These are phyloP conservation scores for Sebastes wilsoni DNA, from an alignment of 2,797 vertebrate species.

Conservation along the genomic window DNA sequence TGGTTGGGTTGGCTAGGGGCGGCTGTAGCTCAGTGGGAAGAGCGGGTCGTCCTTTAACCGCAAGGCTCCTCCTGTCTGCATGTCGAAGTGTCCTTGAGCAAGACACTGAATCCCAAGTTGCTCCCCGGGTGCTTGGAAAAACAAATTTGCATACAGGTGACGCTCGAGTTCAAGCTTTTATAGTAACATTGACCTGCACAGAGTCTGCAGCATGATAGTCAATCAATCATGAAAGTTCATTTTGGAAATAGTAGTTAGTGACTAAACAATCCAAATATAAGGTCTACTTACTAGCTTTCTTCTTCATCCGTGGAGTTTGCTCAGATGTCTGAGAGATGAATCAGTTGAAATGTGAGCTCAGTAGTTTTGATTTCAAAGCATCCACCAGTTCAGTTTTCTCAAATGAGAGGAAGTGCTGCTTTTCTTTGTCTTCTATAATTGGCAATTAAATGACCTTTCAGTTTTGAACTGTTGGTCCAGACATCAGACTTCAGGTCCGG, in stretches of 20 bases:
- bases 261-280: background rate
- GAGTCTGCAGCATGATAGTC: background rate
- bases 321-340: conserved; percentile 9
- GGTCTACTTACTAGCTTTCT: background rate
- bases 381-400: background rate
- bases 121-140: no score
- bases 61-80: no score
- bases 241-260: background rate
- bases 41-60: no score
- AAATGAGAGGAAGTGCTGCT: background rate
- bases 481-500: conserved; percentile 1
- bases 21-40: no score
- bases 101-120: no score
- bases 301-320: background rate
- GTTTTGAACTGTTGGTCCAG: conserved; percentile 5
- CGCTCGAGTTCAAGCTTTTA: background rate
- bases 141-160: no score
- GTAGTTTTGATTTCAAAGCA: background rate
- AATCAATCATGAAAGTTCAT: background rate
- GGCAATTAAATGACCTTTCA: conserved; percentile 5
- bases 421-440: conserved; percentile 28
- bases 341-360: background rate
- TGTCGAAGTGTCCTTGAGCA: no score
- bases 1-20: no score
- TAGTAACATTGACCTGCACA: background rate